Base-by-base conservation (phyloP, 1,140 invertebrate species). In the Monomorium pharaonis region DNA sequence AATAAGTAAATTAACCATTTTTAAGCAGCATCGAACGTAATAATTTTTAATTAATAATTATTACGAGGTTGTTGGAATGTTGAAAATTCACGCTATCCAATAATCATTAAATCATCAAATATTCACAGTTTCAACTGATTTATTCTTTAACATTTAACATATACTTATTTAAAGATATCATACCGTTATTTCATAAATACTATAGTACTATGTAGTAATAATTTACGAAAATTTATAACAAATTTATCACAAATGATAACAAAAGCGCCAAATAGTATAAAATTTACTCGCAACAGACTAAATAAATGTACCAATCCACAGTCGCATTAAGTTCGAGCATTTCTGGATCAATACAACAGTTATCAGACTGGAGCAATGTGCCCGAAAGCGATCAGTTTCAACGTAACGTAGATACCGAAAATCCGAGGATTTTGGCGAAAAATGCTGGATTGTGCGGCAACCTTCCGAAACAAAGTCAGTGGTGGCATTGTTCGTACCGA, bases 401-500 rank as follows among this genome's bases (percentile, higher is more conserved):
- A 30, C 44, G 10, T 80, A 54, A 37, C 14, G 44, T 78, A 49
- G 62, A 80, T 54, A 21, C 16, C n/a, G 44, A 51, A 47, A 75
- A 84, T 84, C 58, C 72, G 72, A 63, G 81, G 44, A 77, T 76
- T 44, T 60, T n/a, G 58, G 7, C 21, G 30, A 86, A 89, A 85
- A 88, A 88, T 74, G 21, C 5, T 37, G 21, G 54, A 83, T 60
- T 74, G 54, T 42, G 24, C 51, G 78, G 24, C n/a, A 56, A 56
- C 51, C 37, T 72, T 74, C 16, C 42, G 70, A 89, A 90, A 90
- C 80, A 85, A 89, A 90, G 88, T 90, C 88, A 90, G 76, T 67
- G 72, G 60, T 37, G 21, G 76, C 56, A 74, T 85, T 81, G 89
- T 85, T 62, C 51, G 76, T 51, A 37, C n/a, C 54, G 33, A 14